Evolutionary conservation across 2,113 vertebrate species (phyloP), one percentile per base, ranked within the genome.

Genomic region (Peromyscus leucopus): DNA sequence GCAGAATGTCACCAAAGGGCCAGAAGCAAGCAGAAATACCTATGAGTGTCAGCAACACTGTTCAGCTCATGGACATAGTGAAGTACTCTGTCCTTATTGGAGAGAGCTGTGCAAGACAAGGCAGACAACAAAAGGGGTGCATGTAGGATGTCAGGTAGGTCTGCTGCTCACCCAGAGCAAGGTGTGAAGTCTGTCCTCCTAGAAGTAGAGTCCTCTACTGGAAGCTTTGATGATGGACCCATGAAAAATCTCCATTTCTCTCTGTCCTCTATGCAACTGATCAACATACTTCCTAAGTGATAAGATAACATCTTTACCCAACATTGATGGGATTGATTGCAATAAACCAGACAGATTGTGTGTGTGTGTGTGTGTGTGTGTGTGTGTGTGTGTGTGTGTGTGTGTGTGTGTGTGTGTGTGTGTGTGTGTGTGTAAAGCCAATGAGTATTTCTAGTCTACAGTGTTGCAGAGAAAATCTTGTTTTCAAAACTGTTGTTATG

Each of bases 401-500:
- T 51, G 51, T 51, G 10, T 51, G 51, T 51, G 10, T 51, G 51
- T 51, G 51, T 51, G 51, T 51, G 51, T 51, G 51, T 51, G 10
- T 51, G 83, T 21, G 87, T 59, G 67, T 86, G 22, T 28, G 3
- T 65, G 5, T 12, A 31, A 28, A 11, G 2, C 61, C 61, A 59
- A 51, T 83, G 55, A 95, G n/a, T 48, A 80, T 86, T 59, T 85
- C 24, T 63, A 63, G 87, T 65, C 86, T 67, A 63, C 91, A 97
- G 80, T 9, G 4, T 67, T 48, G 12, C 17, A 39, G 36, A 5
- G 19, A 8, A 12, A 21, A 46, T 0, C 7, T 48, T 74, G 80
- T 79, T 67, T 78, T 88, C 39, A 7, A 72, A 83, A 24, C 26
- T 83, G 75, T 92, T 76, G 2, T 12, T 48, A n/a, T n/a, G 11